Conservation (phyloP, 2,113 vertebrate genomes). For the Crotalus viridis region DNA sequence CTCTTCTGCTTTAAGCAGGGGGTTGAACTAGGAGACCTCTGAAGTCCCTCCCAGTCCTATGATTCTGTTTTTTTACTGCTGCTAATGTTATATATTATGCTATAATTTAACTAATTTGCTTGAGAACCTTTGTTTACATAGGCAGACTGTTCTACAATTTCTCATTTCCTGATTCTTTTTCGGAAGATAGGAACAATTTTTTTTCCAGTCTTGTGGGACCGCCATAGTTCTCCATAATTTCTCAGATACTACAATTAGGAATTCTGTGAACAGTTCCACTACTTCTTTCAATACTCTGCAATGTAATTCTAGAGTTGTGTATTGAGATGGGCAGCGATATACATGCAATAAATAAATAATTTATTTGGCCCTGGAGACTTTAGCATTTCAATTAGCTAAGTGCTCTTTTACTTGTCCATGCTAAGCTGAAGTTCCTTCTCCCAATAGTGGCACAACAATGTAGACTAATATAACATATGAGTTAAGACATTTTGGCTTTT, state of each 20-base stretch:
- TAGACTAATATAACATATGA: background rate
- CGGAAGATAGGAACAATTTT: background rate
- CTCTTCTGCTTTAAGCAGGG: too few relatives aligned
- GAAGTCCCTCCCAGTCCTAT: too few relatives aligned
- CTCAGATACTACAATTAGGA: background rate
- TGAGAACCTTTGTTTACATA: background rate
- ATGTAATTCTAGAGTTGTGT: background rate
- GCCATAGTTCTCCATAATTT: background rate
- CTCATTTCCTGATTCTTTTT: background rate
- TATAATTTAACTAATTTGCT: background rate
- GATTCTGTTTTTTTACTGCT: background rate
- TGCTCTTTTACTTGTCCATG: background rate
- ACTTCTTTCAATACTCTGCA: background rate
- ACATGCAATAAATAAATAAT: background rate
- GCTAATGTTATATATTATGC: background rate
- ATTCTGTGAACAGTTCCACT: background rate
- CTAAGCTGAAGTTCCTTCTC: background rate
- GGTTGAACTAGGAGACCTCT: too few relatives aligned
- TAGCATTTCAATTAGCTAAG: background rate
- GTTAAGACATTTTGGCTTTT: background rate
- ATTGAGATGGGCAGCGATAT: background rate
- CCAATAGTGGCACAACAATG: background rate
- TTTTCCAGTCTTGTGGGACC: background rate
- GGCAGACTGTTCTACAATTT: background rate
- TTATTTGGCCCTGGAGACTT: background rate